Evolutionary conservation across 2,113 vertebrate genomes (phyloP).

Genomic region (Aegithalos caudatus): DNA sequence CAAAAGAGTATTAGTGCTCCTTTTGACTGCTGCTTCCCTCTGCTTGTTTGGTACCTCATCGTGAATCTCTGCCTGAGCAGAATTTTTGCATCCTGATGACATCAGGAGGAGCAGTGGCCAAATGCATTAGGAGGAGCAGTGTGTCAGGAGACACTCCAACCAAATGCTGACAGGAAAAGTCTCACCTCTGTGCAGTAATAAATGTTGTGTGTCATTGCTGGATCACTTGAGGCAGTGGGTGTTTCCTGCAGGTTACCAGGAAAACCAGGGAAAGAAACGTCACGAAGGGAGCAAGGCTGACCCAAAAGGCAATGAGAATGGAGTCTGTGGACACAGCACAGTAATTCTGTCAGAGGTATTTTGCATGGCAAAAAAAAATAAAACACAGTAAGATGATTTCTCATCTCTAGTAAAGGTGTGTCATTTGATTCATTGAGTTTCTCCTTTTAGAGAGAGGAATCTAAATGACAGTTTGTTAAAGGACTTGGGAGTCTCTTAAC

Average conservation of each 20-base stretch:
- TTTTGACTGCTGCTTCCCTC: not conserved
- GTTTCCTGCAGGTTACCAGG: slow-evolving; percentile 32
- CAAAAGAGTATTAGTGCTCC: not conserved
- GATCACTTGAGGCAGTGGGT: not conserved
- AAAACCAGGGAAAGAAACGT: slow-evolving; percentile 85
- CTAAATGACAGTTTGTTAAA: not conserved
- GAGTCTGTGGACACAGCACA: slow-evolving; percentile 74
- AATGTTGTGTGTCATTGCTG: not conserved
- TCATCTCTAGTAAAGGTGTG: not conserved
- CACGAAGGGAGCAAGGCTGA: slow-evolving; percentile 82
- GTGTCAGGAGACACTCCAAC: not conserved
- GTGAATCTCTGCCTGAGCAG: not conserved
- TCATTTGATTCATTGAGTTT: not conserved
- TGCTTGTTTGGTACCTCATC: not conserved
- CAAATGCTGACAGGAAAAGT: not conserved
- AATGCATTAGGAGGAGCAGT: not conserved
- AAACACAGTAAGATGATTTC: not conserved
- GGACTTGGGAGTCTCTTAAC: not conserved
- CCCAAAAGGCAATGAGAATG: slow-evolving; percentile 89
- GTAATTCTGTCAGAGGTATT: not conserved
- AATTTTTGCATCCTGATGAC: not conserved
- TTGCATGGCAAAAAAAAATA: not conserved
- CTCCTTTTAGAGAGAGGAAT: not conserved
- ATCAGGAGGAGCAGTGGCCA: not conserved
- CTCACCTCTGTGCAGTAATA: not conserved